Evolutionary conservation across 1,140 invertebrate species (phyloP).

Genomic region (Portunus trituberculatus): DNA sequence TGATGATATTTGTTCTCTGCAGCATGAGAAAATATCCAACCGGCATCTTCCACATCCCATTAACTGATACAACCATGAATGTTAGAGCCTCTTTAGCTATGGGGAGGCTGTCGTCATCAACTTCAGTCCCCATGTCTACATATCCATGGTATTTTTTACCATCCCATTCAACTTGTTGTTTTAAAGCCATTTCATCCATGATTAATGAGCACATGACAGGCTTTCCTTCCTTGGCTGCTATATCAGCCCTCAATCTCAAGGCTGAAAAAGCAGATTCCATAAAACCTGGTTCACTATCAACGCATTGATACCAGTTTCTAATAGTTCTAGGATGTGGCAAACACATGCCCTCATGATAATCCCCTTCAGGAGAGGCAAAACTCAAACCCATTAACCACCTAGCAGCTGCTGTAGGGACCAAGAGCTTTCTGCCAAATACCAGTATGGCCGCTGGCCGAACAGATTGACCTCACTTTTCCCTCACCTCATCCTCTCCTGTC

Average conservation of each 20-base stretch:
- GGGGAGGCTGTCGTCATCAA: conserved; percentile 1
- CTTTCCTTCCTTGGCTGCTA: too few species aligned
- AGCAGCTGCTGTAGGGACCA: too few species aligned
- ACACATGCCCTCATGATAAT: too few species aligned
- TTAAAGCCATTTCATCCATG: conserved; percentile 18
- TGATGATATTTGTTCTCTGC: background rate
- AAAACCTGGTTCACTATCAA: conserved; percentile 28
- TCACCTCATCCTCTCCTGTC: too few species aligned
- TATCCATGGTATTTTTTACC: conserved; percentile 6
- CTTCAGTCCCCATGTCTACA: conserved; percentile 25
- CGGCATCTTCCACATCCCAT: conserved; percentile 26
- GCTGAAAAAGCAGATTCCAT: background rate
- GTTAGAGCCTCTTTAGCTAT: conserved; percentile 35
- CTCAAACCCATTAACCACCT: too few species aligned
- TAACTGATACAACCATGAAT: conserved; percentile 31
- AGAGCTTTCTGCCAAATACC: background rate
- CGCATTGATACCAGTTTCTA: conserved; percentile 1
- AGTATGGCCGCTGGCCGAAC: too few species aligned
- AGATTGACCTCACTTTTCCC: too few species aligned
- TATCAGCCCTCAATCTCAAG: background rate
- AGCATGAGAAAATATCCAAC: conserved; percentile 41
- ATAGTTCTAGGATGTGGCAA: conserved; percentile 44
- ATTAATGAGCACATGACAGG: conserved; percentile 14
- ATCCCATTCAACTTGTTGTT: conserved; percentile 40
- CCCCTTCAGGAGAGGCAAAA: too few species aligned